Conservation (phyloP, 2,888 invertebrate genomes). For the Fragum whitleyi region DNA sequence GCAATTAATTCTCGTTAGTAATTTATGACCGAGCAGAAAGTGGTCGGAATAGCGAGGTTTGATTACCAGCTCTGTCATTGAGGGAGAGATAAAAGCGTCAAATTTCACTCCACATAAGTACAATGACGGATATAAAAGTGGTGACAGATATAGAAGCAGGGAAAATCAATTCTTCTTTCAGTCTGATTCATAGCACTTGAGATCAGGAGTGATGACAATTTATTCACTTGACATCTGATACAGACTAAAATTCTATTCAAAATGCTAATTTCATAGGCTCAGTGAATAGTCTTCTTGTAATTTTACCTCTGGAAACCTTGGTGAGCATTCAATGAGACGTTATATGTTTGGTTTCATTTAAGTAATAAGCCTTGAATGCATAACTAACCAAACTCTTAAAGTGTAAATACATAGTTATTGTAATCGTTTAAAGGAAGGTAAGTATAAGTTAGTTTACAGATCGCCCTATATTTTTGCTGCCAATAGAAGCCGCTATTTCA, state of each 20-base stretch:
- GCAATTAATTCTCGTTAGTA: slow-evolving; percentile 1
- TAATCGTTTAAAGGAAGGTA: too few relatives aligned
- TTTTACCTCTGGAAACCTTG: neutral
- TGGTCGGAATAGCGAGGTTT: neutral
- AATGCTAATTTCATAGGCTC: too few relatives aligned
- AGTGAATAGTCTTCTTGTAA: neutral
- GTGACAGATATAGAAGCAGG: neutral
- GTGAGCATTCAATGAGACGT: too few relatives aligned
- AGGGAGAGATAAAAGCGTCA: slow-evolving; percentile 5
- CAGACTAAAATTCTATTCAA: neutral
- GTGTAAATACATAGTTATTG: too few relatives aligned
- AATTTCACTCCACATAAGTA: slow-evolving; percentile 11
- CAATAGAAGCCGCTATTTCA: too few relatives aligned
- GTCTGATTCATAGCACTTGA: neutral
- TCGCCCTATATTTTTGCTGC: too few relatives aligned
- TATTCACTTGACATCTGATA: neutral
- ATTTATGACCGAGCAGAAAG: slow-evolving; percentile 3
- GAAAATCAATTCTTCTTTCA: neutral
- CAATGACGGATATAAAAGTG: slow-evolving; percentile 4
- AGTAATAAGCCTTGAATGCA: too few relatives aligned
- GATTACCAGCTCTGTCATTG: neutral
- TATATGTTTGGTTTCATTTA: too few relatives aligned
- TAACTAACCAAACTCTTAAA: too few relatives aligned
- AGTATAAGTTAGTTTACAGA: too few relatives aligned
- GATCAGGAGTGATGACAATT: neutral